Evolutionary conservation across 2,113 vertebrate genomes (phyloP), one percentile per base, ranked within the genome.

Genomic region (Lethenteron camtschaticum): DNA sequence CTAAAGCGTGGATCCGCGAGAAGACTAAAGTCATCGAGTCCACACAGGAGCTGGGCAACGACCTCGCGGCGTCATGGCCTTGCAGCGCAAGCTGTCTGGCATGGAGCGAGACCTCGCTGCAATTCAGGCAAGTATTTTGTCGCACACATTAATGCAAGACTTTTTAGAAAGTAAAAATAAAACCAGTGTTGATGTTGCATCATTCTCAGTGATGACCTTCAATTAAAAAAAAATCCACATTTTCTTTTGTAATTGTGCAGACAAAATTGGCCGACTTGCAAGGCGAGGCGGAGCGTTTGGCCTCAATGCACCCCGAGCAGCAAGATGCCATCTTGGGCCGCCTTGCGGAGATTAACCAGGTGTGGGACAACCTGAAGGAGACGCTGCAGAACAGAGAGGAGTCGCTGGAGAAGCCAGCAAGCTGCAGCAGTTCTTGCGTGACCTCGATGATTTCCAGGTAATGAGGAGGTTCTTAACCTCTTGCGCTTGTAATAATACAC

Each of bases 21-120:
- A 99, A 99, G 81, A 99, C 92, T 79, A 99, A 99, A 83, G 89
- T 99, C 63, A 99, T 99, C 0, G 94, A 99, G 78, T 99, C 94
- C 18, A 99, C 94, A 1, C 94, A 99, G 76, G 94, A 96, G 76
- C 82, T 99, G 75, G 94, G 94, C 18, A 99, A 99, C 0, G 94
- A 99, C 77, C 82, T 99, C 74, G 86, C 91, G 94, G 94, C 0
- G 94, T 99, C 72, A 97, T 95, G 88, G 92, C 94, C 9, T 82
- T 99, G 78, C 94, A 99, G 79, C 86, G 94, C 77, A 99, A 99
- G 78, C 80, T 99, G 78, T 96, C 94, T 0, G 94, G 94, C 73
- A 99, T 97, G 94, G 92, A 99, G 74, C 83, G 94, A 0, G 94
- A 99, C 78, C 77, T 99, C 72, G 87, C 87, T 5, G 94, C 90